Evolutionary conservation across 37 sponge, comb jelly and placozoan species (phyloP).

Genomic region (Chondrilla cf. caribensis): DNA sequence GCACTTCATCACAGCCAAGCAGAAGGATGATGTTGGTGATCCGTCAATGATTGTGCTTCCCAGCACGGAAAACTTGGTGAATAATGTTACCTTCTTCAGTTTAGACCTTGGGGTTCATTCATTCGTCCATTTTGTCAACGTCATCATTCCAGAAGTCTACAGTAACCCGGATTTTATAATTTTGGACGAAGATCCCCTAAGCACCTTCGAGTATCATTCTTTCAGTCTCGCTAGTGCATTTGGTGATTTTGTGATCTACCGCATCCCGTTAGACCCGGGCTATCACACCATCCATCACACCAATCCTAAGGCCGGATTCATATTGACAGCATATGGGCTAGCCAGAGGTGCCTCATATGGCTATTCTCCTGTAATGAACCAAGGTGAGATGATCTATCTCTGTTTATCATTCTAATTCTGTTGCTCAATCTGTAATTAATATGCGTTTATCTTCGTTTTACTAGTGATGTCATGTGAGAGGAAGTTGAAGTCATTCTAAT

Average conservation of each 20-base stretch:
- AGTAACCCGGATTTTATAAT: background rate
- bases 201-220: too few species aligned
- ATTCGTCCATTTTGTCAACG: background rate
- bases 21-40: background rate
- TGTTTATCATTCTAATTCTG: background rate
- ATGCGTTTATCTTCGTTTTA: background rate
- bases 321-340: background rate
- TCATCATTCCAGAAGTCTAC: background rate
- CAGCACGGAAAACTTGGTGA: background rate
- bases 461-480: background rate
- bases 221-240: background rate
- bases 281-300: background rate
- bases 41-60: background rate
- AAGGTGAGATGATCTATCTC: background rate
- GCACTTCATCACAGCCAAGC: background rate
- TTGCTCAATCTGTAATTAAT: too few species aligned
- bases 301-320: background rate
- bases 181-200: background rate
- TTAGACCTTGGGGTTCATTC: background rate
- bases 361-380: conserved; percentile 3
- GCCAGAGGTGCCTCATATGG: background rate
- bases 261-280: background rate
- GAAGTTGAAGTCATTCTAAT: background rate
- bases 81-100: background rate
- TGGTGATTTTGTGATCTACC: background rate